These are phyloP conservation scores for Poecilia gillii DNA, from an alignment of 2,797 vertebrate genomes.

Conservation along the genomic window DNA sequence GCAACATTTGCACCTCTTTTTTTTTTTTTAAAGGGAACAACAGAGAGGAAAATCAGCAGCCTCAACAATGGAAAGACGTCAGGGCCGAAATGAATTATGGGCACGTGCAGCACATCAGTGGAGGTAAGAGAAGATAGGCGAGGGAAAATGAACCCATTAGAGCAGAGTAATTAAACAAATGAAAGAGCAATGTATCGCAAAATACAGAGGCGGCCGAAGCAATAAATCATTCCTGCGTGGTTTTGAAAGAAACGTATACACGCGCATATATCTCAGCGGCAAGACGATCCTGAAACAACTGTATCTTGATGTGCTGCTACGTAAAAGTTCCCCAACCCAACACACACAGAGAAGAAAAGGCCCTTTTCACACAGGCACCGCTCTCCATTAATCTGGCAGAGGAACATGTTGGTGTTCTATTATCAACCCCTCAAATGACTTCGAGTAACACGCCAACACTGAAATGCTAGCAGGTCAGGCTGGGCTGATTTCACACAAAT, in stretches of 20 bases:
- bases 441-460: neutral
- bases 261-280: neutral
- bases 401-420: neutral
- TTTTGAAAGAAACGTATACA: constrained; percentile 3
- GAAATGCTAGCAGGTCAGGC: neutral
- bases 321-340: neutral
- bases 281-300: constrained; percentile 19
- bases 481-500: neutral
- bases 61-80: constrained; percentile 38
- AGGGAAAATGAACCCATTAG: constrained; percentile 62
- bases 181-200: constrained; percentile 48
- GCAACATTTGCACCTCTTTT: constrained; percentile 51
- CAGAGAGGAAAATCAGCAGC: constrained; percentile 54
- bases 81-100: constrained; percentile 52
- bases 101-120: constrained; percentile 29
- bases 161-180: constrained; percentile 72
- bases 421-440: neutral
- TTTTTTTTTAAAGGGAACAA: constrained; percentile 28
- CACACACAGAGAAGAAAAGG: neutral
- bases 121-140: constrained; percentile 45
- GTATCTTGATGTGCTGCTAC: constrained; percentile 2
- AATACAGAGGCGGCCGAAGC: constrained; percentile 43
- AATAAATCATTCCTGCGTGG: constrained; percentile 55
- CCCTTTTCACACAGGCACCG: neutral
- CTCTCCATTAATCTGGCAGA: constrained; percentile 1